These are phyloP conservation scores for Dendrocopos noguchii DNA, from an alignment of 2,113 vertebrate genomes.

Conservation along the genomic window DNA sequence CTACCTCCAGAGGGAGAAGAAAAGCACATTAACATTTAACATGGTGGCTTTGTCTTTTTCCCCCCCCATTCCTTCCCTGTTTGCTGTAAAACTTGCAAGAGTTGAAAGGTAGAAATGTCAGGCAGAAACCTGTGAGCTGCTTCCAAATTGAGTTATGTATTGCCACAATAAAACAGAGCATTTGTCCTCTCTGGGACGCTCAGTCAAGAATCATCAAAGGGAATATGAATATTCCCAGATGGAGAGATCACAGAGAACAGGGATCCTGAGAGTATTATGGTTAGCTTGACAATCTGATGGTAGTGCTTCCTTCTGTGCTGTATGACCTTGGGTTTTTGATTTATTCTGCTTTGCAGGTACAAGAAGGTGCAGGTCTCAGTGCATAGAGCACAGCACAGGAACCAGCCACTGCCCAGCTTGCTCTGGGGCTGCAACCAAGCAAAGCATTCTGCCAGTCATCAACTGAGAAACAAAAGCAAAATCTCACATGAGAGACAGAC, in stretches of 20 bases:
- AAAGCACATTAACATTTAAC: conserved; percentile 60
- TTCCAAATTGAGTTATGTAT: conserved; percentile 43
- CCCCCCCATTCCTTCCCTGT: not conserved
- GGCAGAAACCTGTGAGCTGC: conserved; percentile 29
- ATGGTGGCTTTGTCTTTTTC: conserved; percentile 45
- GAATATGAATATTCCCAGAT: not conserved
- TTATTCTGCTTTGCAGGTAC: not conserved
- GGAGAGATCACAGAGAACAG: not conserved
- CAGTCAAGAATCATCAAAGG: not conserved
- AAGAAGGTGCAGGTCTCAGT: accelerated
- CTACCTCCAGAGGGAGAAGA: conserved; percentile 46
- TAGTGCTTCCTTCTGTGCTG: accelerated
- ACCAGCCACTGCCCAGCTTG: not conserved
- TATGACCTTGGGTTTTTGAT: not conserved
- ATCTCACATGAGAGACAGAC: not conserved
- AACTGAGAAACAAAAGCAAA: not conserved
- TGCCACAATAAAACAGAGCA: conserved; percentile 10
- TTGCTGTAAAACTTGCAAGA: conserved; percentile 47
- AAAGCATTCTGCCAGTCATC: not conserved
- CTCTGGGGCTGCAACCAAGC: accelerated
- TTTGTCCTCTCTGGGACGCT: not conserved
- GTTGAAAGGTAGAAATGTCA: conserved; percentile 57
- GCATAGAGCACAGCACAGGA: not conserved
- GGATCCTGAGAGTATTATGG: not conserved
- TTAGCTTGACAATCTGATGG: not conserved